Evolutionary conservation across 1,140 invertebrate genomes (phyloP).

Genomic region (Cylas formicarius): DNA sequence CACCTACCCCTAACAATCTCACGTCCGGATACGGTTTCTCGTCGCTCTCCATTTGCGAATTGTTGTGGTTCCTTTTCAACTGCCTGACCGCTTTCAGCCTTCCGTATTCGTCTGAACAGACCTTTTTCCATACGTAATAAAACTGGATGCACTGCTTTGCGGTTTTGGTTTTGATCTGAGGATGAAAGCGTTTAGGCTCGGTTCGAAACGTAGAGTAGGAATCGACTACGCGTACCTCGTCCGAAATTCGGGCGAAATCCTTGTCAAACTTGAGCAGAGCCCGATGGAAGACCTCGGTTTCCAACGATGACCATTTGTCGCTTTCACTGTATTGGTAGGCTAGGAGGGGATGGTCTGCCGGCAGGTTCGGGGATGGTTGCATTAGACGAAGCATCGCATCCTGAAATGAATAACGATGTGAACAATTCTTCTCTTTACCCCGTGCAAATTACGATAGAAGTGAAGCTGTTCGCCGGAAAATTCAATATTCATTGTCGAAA

Average conservation of each 20-base stretch:
- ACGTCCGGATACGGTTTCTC: constrained; percentile 38
- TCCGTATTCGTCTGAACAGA: constrained; percentile 80
- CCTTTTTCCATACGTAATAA: constrained; percentile 98
- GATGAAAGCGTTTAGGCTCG: constrained; percentile 54
- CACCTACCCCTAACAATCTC: constrained; percentile 38
- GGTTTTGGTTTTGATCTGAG: constrained; percentile 75
- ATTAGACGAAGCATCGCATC: constrained; percentile 75
- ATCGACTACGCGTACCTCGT: constrained; percentile 57
- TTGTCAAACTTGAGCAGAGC: constrained; percentile 86
- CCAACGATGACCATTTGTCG: constrained; percentile 74
- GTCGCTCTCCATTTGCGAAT: constrained; percentile 30
- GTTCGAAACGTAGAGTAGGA: constrained; percentile 9
- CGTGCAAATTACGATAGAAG: no score
- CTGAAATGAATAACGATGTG: no score
- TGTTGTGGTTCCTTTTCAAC: constrained; percentile 22
- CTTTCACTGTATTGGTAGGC: constrained; percentile 68
- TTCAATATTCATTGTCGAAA: no score
- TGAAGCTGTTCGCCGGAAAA: no score
- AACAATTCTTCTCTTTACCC: no score
- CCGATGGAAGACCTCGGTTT: constrained; percentile 83
- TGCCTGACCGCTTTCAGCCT: constrained; percentile 46
- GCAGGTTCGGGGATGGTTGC: constrained; percentile 61
- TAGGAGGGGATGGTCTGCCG: constrained; percentile 64
- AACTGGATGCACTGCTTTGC: constrained; percentile 94
- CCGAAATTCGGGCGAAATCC: constrained; percentile 83